Conservation (phyloP, 1,140 invertebrate genomes). For the Rhagoletis zephyria region DNA sequence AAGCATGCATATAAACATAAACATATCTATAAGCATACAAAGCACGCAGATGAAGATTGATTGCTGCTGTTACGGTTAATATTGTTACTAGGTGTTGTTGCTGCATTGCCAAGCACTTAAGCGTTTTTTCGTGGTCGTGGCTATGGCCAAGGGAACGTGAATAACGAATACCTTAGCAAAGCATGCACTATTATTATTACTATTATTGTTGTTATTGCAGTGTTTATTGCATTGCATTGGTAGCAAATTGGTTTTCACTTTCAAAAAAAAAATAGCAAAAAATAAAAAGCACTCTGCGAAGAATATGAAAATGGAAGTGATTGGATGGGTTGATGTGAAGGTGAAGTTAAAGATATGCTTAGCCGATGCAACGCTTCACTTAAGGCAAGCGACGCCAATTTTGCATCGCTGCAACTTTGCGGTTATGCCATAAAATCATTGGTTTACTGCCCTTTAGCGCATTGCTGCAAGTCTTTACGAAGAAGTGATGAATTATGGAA, state of each 20-base stretch:
- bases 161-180: neutral
- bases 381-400: neutral
- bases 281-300: neutral
- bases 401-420: neutral
- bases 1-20: neutral
- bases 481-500: constrained; percentile 48
- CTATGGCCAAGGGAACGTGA: neutral
- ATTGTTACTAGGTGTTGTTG: constrained; percentile 45
- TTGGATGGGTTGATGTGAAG: neutral
- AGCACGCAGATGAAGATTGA: constrained; percentile 50
- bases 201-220: constrained; percentile 35
- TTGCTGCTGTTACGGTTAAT: constrained; percentile 51
- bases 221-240: constrained; percentile 41
- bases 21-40: neutral
- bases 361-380: neutral
- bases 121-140: constrained; percentile 41
- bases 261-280: neutral
- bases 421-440: neutral
- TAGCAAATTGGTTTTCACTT: constrained; percentile 52
- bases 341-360: neutral
- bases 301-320: constrained; percentile 18
- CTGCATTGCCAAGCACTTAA: constrained; percentile 14
- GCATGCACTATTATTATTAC: too few species aligned
- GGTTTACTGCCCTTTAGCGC: neutral
- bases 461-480: constrained; percentile 8